Evolutionary conservation across 2,888 invertebrate genomes (phyloP), one percentile per base, ranked within the genome.

Genomic region (Tyria jacobaeae): DNA sequence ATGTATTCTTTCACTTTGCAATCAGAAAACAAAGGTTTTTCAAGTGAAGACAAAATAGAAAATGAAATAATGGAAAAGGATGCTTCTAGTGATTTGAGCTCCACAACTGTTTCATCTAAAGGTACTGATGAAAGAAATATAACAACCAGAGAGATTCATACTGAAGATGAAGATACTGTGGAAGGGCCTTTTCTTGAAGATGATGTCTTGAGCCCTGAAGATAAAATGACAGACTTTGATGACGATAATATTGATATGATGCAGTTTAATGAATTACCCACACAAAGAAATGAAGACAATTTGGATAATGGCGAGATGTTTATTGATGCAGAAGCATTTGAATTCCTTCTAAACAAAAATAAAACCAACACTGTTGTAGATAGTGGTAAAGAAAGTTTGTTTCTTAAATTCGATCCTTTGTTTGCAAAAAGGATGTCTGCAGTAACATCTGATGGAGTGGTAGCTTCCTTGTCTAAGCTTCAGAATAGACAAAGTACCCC

Each of bases 321-420:
- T 65, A 94, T 94, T 57, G 93, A 94, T 64, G 94, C 93, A 17
- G 91, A 92, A 76, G 88, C 92, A 35, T 94, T 88, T 64, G 92
- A 94, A 66, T 93, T 91, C 65, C 81, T 94, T 10, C 72, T 94
- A 25, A 94, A 92, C 73, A 89, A 94, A 73, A 93, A 93, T 70
- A 83, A 88, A 70, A 80, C 78, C 49, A 89, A 88, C 73, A 79
- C 87, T 9, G 88, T 91, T 35, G 73, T 81, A 3, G 91, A 94
- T 44, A 91, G 89, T 68, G 94, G 93, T 4, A 94, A 92, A 84
- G 94, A 94, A 80, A 94, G 94, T 66, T 79, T 94, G 51, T 94
- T 94, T 66, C 76, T 94, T 6, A 94, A 94, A 73, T 94, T 94
- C 65, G 94, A 94, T 78, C 94, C 94, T 17, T 79, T 94, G 48